These are phyloP conservation scores for Coenobita brevimanus DNA, from an alignment of 1,140 invertebrate species.

Conservation along the genomic window DNA sequence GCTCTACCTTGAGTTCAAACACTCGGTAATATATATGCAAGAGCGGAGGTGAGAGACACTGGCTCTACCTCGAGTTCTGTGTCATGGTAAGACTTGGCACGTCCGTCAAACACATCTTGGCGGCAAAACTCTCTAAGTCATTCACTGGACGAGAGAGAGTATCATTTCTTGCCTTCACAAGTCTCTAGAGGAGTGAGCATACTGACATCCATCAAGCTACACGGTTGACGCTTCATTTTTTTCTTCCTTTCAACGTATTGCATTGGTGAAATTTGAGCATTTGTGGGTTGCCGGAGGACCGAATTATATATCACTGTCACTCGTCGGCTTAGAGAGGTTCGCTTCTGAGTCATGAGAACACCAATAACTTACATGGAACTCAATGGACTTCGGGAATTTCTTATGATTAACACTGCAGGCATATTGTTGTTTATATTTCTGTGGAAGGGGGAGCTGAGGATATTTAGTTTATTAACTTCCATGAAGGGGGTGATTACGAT, in stretches of 20 bases:
- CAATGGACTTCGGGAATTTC: too few relatives aligned
- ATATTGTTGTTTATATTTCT: too few relatives aligned
- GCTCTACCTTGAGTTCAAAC: too few relatives aligned
- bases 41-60: too few relatives aligned
- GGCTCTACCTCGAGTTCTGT: too few relatives aligned
- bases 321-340: background rate
- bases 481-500: too few relatives aligned
- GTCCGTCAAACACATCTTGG: too few relatives aligned
- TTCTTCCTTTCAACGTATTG: background rate
- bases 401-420: too few relatives aligned
- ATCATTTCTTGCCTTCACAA: background rate
- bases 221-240: constrained; percentile 14
- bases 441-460: too few relatives aligned
- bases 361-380: constrained; percentile 1
- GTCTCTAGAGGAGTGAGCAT: constrained; percentile 2
- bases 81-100: too few relatives aligned
- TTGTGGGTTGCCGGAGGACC: constrained; percentile 5
- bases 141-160: constrained; percentile 1
- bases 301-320: constrained; percentile 36
- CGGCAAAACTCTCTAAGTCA: background rate
- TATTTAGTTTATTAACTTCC: too few relatives aligned
- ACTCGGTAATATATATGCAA: too few relatives aligned
- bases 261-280: constrained; percentile 46
- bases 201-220: constrained; percentile 33
- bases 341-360: background rate